Conservation (phyloP, 2,888 invertebrate species). For the Pachliopta kotzebuea region DNA sequence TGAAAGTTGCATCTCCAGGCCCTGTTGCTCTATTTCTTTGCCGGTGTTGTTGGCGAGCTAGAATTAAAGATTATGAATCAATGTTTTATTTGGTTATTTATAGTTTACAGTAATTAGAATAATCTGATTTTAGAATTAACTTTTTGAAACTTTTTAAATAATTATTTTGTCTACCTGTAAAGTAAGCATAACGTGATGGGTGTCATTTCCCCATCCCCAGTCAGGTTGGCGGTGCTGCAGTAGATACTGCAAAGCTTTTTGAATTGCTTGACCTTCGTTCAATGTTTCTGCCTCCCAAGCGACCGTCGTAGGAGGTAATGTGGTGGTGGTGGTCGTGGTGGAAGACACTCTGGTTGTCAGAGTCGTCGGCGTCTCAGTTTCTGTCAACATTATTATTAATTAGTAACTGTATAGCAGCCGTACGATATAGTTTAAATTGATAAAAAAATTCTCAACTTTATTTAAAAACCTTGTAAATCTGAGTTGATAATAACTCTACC, state of each 20-base stretch:
- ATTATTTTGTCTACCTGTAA: constrained; percentile 77
- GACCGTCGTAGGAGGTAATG: constrained; percentile 52
- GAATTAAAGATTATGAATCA: constrained; percentile 41
- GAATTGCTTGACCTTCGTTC: constrained; percentile 80
- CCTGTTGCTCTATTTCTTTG: constrained; percentile 81
- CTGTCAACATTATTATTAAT: constrained; percentile 39
- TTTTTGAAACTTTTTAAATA: too few species aligned
- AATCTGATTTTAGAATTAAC: too few species aligned
- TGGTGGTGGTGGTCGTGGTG: constrained; percentile 43
- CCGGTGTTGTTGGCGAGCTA: constrained; percentile 80
- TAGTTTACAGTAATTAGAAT: too few species aligned
- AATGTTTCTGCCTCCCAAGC: constrained; percentile 67
- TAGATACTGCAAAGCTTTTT: constrained; percentile 87
- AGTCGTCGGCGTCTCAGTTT: constrained; percentile 63
- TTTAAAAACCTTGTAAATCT: too few species aligned
- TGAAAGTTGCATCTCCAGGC: constrained; percentile 86
- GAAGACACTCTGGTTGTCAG: constrained; percentile 48
- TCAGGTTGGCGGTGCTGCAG: constrained; percentile 86
- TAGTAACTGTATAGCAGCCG: background rate
- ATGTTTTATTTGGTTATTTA: background rate
- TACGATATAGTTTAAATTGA: background rate
- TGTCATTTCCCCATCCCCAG: constrained; percentile 92
- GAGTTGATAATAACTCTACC: too few species aligned
- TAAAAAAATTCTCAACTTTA: too few species aligned
- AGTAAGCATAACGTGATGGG: constrained; percentile 90